phyloP scores from a whole-genome alignment of 2,888 invertebrate species.

The Tachystola acroxantha region DNA sequence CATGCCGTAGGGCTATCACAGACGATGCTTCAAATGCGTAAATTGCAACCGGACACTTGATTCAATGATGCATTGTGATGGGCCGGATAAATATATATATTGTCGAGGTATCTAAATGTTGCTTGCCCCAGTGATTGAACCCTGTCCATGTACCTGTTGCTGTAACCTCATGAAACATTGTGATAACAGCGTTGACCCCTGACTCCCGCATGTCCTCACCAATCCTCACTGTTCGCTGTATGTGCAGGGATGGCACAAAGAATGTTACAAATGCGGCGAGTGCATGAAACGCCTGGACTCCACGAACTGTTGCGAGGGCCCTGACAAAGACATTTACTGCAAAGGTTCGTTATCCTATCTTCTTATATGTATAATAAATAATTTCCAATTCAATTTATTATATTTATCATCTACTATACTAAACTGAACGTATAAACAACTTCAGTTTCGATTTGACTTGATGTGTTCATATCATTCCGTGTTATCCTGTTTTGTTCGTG shows the following conservation, averaged over 20 bases:
- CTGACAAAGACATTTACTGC: conserved; percentile 97
- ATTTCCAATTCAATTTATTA: conserved; percentile 6
- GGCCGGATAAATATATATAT: conserved; percentile 94
- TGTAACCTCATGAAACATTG: conserved; percentile 52
- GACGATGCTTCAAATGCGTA: conserved; percentile 93
- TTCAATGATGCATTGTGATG: conserved; percentile 94
- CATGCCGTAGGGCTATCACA: conserved; percentile 88
- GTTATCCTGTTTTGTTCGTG: conserved; percentile 19
- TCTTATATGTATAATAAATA: too few relatives aligned
- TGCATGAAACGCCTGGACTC: conserved; percentile 94
- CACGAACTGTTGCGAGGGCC: conserved; percentile 94
- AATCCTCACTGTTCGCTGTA: conserved; percentile 47
- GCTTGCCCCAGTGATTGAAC: conserved; percentile 23
- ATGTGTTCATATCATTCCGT: conserved; percentile 2
- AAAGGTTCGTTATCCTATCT: conserved; percentile 85
- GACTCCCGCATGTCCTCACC: conserved; percentile 48
- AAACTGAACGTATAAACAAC: not conserved
- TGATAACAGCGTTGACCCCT: conserved; percentile 51
- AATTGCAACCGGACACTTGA: conserved; percentile 91
- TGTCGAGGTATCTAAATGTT: conserved; percentile 86
- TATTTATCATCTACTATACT: conserved; percentile 14
- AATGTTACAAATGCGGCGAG: conserved; percentile 95
- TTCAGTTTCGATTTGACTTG: not conserved
- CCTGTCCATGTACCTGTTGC: conserved; percentile 30
- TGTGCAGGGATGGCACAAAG: conserved; percentile 92